Evolutionary conservation across 1,140 invertebrate species (phyloP).

Genomic region (Caenorhabditis inopinata): DNA sequence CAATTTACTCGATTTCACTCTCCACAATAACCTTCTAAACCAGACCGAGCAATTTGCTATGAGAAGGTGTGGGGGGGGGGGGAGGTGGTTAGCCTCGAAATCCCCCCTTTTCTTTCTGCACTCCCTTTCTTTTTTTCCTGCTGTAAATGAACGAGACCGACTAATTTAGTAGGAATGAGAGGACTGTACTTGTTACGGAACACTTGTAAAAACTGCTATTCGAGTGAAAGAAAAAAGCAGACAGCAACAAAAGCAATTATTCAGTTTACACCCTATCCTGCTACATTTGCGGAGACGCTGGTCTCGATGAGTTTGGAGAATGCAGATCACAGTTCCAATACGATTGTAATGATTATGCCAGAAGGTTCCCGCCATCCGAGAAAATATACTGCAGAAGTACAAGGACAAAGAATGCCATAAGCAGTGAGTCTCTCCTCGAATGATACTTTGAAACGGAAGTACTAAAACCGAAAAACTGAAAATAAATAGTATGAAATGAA

Average conservation of each 20-base stretch:
- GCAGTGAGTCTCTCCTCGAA: neutral
- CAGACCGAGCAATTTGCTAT: neutral
- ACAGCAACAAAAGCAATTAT: neutral
- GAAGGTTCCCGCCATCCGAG: conserved; percentile 42
- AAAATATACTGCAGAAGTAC: conserved; percentile 56
- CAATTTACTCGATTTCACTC: conserved; percentile 3
- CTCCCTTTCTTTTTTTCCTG: neutral
- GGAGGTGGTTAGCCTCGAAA: no score
- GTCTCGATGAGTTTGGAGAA: conserved; percentile 55
- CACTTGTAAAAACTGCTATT: neutral
- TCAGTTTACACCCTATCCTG: conserved; percentile 45
- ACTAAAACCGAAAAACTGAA: no score
- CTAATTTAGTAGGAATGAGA: neutral
- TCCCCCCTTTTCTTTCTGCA: neutral
- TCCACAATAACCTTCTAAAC: neutral
- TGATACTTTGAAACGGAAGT: no score
- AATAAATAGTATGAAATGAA: no score
- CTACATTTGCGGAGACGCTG: conserved; percentile 53
- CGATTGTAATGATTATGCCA: conserved; percentile 54
- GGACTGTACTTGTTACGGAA: neutral
- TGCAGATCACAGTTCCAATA: conserved; percentile 55
- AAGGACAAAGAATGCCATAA: conserved; percentile 44
- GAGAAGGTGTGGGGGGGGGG: neutral
- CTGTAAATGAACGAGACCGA: neutral
- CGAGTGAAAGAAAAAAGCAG: neutral